These are phyloP conservation scores for Semicossyphus pulcher DNA, from an alignment of 2,113 vertebrate species.

Conservation along the genomic window DNA sequence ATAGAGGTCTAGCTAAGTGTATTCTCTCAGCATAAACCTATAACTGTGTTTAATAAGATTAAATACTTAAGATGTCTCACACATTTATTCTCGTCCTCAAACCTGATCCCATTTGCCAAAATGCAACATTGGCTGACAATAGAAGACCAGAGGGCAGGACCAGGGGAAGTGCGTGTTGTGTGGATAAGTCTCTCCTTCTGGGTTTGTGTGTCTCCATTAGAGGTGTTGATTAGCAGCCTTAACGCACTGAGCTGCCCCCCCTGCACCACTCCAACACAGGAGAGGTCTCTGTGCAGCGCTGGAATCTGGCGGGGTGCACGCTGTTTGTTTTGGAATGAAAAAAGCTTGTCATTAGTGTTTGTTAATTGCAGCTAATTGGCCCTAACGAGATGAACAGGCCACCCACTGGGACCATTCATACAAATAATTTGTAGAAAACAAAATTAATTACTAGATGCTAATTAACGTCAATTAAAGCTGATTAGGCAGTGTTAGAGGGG, in stretches of 20 bases:
- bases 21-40: background rate
- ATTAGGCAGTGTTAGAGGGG: conserved; percentile 61
- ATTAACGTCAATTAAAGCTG: conserved; percentile 86
- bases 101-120: conserved; percentile 10
- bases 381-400: conserved; percentile 99
- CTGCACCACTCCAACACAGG: conserved; percentile 59
- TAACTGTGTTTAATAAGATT: background rate
- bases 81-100: background rate
- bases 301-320: conserved; percentile 75
- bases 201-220: conserved; percentile 47
- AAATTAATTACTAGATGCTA: conserved; percentile 99
- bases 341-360: conserved; percentile 98
- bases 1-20: background rate
- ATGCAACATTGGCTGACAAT: conserved; percentile 23
- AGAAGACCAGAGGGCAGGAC: conserved; percentile 33
- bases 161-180: conserved; percentile 18
- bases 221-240: conserved; percentile 65
- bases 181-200: conserved; percentile 52
- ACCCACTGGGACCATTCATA: conserved; percentile 97
- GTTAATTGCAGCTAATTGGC: conserved; percentile 99
- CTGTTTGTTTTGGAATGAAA: conserved; percentile 84
- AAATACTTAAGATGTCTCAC: background rate
- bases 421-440: conserved; percentile 99
- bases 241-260: conserved; percentile 41
- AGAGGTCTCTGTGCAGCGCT: conserved; percentile 63